These are phyloP conservation scores for Diploptera punctata DNA, from an alignment of 2,888 invertebrate species.

Conservation along the genomic window DNA sequence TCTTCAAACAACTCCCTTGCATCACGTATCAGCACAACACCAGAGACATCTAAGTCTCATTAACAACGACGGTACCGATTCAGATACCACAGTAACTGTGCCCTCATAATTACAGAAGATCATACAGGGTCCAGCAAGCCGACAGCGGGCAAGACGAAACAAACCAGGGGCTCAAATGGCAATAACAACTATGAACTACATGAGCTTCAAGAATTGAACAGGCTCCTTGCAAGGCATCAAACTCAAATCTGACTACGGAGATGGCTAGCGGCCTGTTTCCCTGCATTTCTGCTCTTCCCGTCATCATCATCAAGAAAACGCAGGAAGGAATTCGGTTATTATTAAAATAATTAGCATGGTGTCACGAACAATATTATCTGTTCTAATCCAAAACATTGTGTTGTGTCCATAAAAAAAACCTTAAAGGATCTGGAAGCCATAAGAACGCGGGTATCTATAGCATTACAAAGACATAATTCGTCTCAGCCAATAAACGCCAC, in stretches of 20 bases:
- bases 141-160: conserved; percentile 30
- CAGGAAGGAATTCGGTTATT: too few relatives aligned
- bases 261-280: conserved; percentile 27
- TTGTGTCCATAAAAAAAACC: too few relatives aligned
- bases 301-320: conserved; percentile 12
- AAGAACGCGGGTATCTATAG: too few relatives aligned
- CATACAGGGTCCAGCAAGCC: conserved; percentile 33
- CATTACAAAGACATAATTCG: too few relatives aligned
- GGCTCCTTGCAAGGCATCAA: conserved; percentile 46
- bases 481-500: too few relatives aligned
- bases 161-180: conserved; percentile 67
- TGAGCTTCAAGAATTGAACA: conserved; percentile 60
- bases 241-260: conserved; percentile 50
- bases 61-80: conserved; percentile 60
- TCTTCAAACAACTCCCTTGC: conserved; percentile 45
- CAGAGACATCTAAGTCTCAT: conserved; percentile 40
- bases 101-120: conserved; percentile 51
- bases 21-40: conserved; percentile 46
- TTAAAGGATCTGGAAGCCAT: too few relatives aligned
- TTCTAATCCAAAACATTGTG: too few relatives aligned
- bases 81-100: conserved; percentile 64
- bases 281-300: conserved; percentile 6
- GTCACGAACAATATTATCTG: too few relatives aligned
- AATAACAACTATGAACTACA: conserved; percentile 78
- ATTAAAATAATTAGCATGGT: too few relatives aligned